phyloP scores from a whole-genome alignment of 1,140 invertebrate species.

The Mesaphorura yosii region DNA sequence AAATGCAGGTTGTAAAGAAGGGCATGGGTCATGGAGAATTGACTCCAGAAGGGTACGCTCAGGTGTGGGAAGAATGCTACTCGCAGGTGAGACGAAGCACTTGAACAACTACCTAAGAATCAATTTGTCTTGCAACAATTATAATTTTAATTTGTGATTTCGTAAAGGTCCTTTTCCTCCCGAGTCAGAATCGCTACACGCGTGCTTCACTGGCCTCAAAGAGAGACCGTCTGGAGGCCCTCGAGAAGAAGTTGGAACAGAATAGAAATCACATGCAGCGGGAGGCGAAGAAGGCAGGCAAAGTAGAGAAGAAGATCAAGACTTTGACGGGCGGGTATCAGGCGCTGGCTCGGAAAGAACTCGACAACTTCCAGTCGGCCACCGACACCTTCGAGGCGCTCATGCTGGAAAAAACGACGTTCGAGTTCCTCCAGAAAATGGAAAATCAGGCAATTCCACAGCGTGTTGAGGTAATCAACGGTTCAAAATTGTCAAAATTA shows the following conservation, averaged over 20 bases:
- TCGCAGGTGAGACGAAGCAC: conserved; percentile 43
- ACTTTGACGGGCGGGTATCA: conserved; percentile 82
- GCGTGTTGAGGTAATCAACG: conserved; percentile 67
- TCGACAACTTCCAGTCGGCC: conserved; percentile 79
- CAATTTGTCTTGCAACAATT: conserved; percentile 3
- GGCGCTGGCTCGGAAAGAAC: conserved; percentile 67
- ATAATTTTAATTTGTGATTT: neutral
- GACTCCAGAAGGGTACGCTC: conserved; percentile 75
- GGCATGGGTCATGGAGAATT: conserved; percentile 93
- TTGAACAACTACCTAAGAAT: conserved; percentile 1
- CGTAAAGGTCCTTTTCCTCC: conserved; percentile 66
- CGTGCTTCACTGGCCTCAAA: conserved; percentile 87
- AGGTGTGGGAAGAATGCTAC: conserved; percentile 96
- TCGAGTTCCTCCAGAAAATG: conserved; percentile 76
- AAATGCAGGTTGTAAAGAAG: conserved; percentile 79
- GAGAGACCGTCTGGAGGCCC: conserved; percentile 86
- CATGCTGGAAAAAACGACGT: conserved; percentile 79
- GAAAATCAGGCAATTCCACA: conserved; percentile 83
- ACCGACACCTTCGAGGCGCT: conserved; percentile 83
- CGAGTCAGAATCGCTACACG: conserved; percentile 80
- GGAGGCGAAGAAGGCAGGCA: conserved; percentile 89
- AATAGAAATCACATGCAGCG: conserved; percentile 88
- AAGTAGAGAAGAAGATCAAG: conserved; percentile 95
- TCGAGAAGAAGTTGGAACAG: conserved; percentile 81
- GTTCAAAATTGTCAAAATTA: too few species aligned